Evolutionary conservation across 2,113 vertebrate species (phyloP).

Genomic region (Laticauda colubrina): DNA sequence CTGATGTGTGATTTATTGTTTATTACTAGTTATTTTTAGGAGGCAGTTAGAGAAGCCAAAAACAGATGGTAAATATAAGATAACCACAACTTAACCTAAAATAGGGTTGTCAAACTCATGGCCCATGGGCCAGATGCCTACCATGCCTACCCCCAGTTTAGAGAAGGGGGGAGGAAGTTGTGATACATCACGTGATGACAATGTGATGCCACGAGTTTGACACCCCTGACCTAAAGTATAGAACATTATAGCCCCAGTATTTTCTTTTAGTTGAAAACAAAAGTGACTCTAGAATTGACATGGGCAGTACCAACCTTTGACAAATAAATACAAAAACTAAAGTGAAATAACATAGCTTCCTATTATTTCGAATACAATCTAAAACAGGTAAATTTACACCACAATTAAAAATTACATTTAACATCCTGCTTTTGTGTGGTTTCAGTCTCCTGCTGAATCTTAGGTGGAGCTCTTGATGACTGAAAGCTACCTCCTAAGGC

Average conservation of each 20-base stretch:
- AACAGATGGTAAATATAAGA: neutral
- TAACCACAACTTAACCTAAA: neutral
- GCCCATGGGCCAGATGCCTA: too few species aligned
- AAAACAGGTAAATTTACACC: neutral
- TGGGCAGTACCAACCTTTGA: neutral
- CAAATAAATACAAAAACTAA: neutral
- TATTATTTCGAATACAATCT: neutral
- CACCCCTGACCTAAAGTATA: neutral
- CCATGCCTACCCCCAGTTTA: too few species aligned
- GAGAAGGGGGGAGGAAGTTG: too few species aligned
- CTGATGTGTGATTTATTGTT: neutral
- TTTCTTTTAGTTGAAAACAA: neutral
- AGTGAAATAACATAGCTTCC: neutral
- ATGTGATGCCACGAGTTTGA: too few species aligned
- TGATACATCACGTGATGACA: too few species aligned
- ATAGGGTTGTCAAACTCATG: too few species aligned
- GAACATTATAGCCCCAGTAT: neutral
- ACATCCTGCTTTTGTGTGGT: neutral
- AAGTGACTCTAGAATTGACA: neutral
- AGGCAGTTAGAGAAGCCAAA: neutral
- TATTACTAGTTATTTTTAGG: neutral
- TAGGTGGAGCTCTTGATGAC: neutral
- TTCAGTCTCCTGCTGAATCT: neutral
- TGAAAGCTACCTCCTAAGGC: neutral
- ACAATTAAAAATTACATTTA: neutral